Evolutionary conservation across 1,140 invertebrate genomes (phyloP).

Genomic region (Calephelis virginiensis): DNA sequence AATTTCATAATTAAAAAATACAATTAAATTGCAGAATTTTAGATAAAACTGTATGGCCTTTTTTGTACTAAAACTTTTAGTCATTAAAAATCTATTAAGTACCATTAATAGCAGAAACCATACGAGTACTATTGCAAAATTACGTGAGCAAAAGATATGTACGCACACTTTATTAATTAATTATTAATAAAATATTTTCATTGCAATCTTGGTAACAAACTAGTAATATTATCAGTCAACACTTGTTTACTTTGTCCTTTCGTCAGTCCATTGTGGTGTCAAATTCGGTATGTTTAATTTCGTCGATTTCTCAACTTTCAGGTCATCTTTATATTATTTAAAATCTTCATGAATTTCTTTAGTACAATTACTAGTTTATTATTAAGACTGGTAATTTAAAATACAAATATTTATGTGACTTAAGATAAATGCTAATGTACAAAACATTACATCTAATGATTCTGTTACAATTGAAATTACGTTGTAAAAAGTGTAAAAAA

Average conservation of each 20-base stretch:
- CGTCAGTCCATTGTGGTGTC: background rate
- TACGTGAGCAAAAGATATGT: background rate
- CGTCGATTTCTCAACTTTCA: background rate
- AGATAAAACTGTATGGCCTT: slow-evolving; percentile 57
- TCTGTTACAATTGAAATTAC: slow-evolving; percentile 1
- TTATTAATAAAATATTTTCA: background rate
- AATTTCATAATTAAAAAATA: slow-evolving; percentile 46
- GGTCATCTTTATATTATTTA: background rate
- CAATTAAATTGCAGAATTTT: slow-evolving; percentile 62
- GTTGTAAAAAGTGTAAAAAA: slow-evolving; percentile 5
- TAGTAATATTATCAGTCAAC: background rate
- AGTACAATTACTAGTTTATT: slow-evolving; percentile 6
- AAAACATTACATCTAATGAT: slow-evolving; percentile 10
- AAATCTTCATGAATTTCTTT: background rate
- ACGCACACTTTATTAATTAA: background rate
- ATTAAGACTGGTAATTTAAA: slow-evolving; percentile 3
- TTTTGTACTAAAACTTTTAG: slow-evolving; percentile 63
- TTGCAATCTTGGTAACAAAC: background rate
- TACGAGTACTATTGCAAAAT: slow-evolving; percentile 3
- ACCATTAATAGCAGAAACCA: slow-evolving; percentile 20
- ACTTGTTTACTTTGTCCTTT: background rate
- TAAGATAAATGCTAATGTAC: slow-evolving; percentile 5
- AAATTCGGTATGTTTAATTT: too few relatives aligned
- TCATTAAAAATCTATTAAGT: slow-evolving; percentile 30
- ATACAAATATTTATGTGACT: background rate